Percentiles rank a stretch among this genome's conserved stretches.
Conservation (phyloP, 2,113 vertebrate species). For the Protobothrops flavoviridis region DNA sequence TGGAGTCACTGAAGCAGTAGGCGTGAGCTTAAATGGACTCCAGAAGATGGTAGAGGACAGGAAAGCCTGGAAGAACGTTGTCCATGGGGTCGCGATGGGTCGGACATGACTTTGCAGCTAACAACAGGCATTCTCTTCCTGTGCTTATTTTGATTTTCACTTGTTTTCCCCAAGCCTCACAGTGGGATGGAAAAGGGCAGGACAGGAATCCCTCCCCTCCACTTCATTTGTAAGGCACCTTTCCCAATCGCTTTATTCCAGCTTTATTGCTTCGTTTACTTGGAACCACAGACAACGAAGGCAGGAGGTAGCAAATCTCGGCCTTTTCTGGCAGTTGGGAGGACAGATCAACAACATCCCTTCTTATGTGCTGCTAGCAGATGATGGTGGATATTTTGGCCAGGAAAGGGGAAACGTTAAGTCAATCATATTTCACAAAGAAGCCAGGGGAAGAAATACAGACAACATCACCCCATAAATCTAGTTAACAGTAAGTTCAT, state of each 20-base stretch:
- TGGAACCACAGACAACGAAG: not conserved
- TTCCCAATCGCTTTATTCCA: not conserved
- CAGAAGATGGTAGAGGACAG: no score
- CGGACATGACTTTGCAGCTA: no score
- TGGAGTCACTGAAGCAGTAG: no score
- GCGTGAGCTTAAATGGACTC: no score
- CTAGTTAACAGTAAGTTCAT: not conserved
- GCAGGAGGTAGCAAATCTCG: not conserved
- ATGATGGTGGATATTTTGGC: not conserved
- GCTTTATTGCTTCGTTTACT: not conserved
- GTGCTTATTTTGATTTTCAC: not conserved
- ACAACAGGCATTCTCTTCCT: not conserved
- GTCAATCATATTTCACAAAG: not conserved
- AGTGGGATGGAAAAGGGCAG: not conserved
- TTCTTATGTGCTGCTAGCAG: not conserved
- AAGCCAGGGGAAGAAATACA: not conserved
- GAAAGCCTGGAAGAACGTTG: no score
- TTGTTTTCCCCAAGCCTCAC: not conserved
- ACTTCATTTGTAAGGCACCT: not conserved
- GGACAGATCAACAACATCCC: not conserved
- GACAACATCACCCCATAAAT: not conserved
- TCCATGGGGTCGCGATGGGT: no score
- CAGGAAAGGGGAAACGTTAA: not conserved
- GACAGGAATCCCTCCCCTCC: not conserved
- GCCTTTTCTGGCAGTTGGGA: not conserved